phyloP scores from a whole-genome alignment of 2,113 vertebrate species.

The Tinamus guttatus region DNA sequence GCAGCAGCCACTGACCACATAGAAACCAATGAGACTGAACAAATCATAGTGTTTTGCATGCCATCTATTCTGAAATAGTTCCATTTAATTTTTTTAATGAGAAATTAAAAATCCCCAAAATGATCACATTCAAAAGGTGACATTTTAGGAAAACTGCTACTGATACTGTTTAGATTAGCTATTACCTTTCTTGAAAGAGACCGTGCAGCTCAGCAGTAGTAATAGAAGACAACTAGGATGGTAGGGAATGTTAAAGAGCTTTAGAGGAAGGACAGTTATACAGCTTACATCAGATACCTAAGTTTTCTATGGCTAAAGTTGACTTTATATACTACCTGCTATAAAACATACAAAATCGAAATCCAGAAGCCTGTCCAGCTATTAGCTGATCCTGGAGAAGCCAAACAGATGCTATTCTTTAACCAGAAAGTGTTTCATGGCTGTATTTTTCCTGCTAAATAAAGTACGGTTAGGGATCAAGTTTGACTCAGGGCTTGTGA shows the following conservation, averaged over 20 bases:
- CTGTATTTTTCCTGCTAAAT: not conserved
- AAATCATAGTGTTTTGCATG: not conserved
- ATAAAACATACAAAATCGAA: not conserved
- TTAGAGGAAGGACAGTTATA: not conserved
- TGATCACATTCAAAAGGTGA: not conserved
- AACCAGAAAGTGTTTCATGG: not conserved
- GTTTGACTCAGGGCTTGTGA: not conserved
- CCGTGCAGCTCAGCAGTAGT: not conserved
- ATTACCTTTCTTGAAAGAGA: not conserved
- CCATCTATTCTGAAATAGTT: not conserved
- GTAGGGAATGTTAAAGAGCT: not conserved
- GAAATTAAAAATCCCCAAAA: not conserved
- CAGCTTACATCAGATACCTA: not conserved
- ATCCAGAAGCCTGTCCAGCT: not conserved
- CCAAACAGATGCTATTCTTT: not conserved
- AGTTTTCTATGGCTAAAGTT: not conserved
- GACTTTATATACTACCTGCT: not conserved
- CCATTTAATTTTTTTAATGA: not conserved
- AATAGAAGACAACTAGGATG: not conserved
- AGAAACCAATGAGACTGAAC: not conserved
- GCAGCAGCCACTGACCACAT: not conserved
- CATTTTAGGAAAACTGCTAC: not conserved
- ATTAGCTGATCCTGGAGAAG: not conserved
- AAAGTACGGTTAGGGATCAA: not conserved
- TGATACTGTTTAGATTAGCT: not conserved